Base-by-base conservation (phyloP, 2,888 invertebrate species). In the Lasioglossum figueresi region DNA sequence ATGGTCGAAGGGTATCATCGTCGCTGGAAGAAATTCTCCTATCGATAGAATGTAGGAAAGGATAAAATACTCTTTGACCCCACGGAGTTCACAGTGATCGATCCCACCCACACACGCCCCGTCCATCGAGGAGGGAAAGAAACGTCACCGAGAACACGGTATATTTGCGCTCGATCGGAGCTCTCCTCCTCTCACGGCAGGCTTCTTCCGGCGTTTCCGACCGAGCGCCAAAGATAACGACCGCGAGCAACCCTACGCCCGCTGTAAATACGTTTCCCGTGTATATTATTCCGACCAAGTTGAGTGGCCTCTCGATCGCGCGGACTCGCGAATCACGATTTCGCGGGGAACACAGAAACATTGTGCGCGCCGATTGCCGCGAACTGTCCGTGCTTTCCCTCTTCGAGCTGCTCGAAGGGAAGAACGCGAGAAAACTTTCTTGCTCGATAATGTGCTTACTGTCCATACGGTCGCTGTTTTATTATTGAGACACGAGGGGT, bases 271-370 rank as follows among this genome's bases (percentile, higher is more conserved):
- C 91, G 56, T 89, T 82, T 87, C 80, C 86, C 68, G 79, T 91
- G 91, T 91, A 86, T 91, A 91, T 91, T 91, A 88, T 91, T 90
- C 82, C 91, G 87, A 81, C 80, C 74, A 88, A 82, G 91, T 91
- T 90, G 91, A 91, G 89, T 86, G 91, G 85, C 91, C 91, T 88
- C 88, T 75, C 82, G 88, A 80, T 72, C 75, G 76, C 48, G 83
- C 52, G 27, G 56, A 27, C 40, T n/a, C 43, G 79, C 72, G 72
- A 63, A 63, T 43, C 43, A 4, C 23, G 68, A 23, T 66, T 66
- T 23, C 4, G 10, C 66, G 27, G 27, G 59, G 59, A 27, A 31
- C 27, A 59, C 59, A 43, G 12, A 12, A 19, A 14, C 59, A 59
- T 14, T 27, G 27, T 31, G 14, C 59, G 59, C 27, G 27, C 6